Base-by-base conservation (phyloP, 2,888 invertebrate genomes). In the Leptarthrus brevirostris region DNA sequence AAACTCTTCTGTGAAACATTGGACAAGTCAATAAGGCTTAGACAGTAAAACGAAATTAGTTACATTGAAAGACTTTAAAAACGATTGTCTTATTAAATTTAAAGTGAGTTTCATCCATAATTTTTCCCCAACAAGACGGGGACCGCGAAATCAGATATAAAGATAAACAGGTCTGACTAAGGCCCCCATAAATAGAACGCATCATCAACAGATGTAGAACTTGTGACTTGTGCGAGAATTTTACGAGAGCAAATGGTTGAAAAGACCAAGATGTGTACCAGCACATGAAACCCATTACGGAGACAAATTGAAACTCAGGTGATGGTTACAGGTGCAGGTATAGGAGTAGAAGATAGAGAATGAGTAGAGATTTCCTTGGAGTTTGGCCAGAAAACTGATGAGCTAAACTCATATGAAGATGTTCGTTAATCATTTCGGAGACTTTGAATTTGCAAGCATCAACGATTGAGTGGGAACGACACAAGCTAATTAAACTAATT, bases 141-240 rank as follows among this genome's bases (percentile, higher is more conserved):
- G 30, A 30, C 30, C 3, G 3, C 30, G 30, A 30, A 8, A n/a
- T n/a, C 30, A 30, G 8, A 30, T 8, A 4, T 30, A 3, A 52
- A 52, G 52, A 52, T 18, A 20, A 52, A 52, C 52, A 52, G 18
- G 8, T 18, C 52, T 18, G 22, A 22, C 52, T 18, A 22, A 22
- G 12, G 18, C 8, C 3, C 18, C 52, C 52, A 52, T 52, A 52
- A 52, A 52, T 52, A 52, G 52, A 4, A 18, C 52, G 18, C 52
- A 52, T 20, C 52, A 52, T 12, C 6, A 52, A 6, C 52, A 52
- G 52, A 52, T 52, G 52, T 52, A 18, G 52, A 52, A 18, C 16
- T 10, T 20, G 20, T 52, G 52, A 4, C 52, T 52, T 12, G 4
- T 47, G 14, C 16, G n/a, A 47, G 14, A 6, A 16, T 1, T 3